A percentile compares a stretch with the other conserved stretches of the same genome.
These are phyloP conservation scores for Ovibos moschatus DNA, from an alignment of 2,113 vertebrate genomes.

Conservation along the genomic window DNA sequence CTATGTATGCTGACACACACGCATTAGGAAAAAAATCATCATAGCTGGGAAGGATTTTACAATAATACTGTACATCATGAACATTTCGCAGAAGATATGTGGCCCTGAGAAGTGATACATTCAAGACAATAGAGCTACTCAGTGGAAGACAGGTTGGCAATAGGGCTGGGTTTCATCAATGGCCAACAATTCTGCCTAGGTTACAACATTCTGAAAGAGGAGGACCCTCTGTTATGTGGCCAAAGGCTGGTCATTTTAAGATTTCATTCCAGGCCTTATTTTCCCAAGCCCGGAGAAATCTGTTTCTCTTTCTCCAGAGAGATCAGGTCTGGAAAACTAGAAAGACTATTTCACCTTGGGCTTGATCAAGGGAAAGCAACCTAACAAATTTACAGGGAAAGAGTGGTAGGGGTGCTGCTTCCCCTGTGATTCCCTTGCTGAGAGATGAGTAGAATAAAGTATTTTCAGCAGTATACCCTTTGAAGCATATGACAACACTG, in stretches of 20 bases:
- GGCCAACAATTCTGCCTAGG: not conserved
- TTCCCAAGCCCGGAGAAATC: not conserved
- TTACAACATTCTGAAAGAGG: not conserved
- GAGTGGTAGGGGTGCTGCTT: not conserved
- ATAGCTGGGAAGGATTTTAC: not conserved
- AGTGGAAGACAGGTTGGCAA: not conserved
- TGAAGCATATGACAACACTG: not conserved
- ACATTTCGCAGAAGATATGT: slow-evolving; percentile 10
- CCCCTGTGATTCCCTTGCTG: no score
- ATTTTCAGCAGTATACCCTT: not conserved
- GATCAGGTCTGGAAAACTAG: not conserved
- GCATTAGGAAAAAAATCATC: not conserved
- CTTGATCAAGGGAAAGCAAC: not conserved
- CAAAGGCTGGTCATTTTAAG: not conserved
- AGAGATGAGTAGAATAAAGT: not conserved
- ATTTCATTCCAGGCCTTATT: not conserved
- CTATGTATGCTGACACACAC: not conserved
- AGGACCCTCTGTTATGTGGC: not conserved
- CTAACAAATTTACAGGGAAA: not conserved
- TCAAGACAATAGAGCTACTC: not conserved
- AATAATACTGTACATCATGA: not conserved
- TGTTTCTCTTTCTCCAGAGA: not conserved
- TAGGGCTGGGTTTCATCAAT: not conserved
- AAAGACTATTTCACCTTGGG: not conserved
- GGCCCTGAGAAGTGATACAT: not conserved